Evolutionary conservation across 1,140 invertebrate genomes (phyloP).

Genomic region (Papilio machaon): DNA sequence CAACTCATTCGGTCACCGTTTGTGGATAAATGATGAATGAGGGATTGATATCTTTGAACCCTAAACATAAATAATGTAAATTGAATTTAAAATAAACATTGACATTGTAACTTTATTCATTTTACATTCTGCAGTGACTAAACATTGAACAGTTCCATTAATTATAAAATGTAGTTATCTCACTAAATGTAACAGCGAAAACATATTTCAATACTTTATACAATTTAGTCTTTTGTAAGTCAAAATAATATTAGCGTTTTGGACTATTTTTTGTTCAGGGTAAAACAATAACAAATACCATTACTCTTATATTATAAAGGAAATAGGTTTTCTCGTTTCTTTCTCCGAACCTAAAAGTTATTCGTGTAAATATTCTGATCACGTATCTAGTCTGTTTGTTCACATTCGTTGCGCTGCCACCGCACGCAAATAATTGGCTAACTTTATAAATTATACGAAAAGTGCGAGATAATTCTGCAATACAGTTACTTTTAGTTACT

Average conservation of each 20-base stretch:
- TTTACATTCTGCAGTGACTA: not conserved
- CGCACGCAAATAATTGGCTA: conserved; percentile 69
- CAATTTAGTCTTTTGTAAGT: no score
- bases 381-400: conserved; percentile 69
- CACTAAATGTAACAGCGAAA: not conserved
- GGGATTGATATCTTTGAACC: conserved; percentile 40
- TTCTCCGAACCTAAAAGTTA: conserved; percentile 53
- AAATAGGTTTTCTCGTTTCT: conserved; percentile 58
- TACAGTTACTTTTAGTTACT: conserved; percentile 3
- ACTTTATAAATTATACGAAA: conserved; percentile 52
- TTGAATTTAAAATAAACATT: not conserved
- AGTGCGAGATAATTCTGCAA: conserved; percentile 16
- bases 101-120: not conserved
- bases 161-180: not conserved
- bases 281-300: conserved; percentile 48
- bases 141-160: no score
- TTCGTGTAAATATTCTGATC: conserved; percentile 65
- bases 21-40: conserved; percentile 64
- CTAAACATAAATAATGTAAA: not conserved
- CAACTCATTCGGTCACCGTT: conserved; percentile 40
- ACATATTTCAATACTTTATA: not conserved
- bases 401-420: conserved; percentile 62
- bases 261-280: not conserved
- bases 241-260: not conserved
- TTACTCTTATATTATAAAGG: conserved; percentile 51